These are phyloP conservation scores for Dallia pectoralis DNA, from an alignment of 2,797 vertebrate species.

Conservation along the genomic window DNA sequence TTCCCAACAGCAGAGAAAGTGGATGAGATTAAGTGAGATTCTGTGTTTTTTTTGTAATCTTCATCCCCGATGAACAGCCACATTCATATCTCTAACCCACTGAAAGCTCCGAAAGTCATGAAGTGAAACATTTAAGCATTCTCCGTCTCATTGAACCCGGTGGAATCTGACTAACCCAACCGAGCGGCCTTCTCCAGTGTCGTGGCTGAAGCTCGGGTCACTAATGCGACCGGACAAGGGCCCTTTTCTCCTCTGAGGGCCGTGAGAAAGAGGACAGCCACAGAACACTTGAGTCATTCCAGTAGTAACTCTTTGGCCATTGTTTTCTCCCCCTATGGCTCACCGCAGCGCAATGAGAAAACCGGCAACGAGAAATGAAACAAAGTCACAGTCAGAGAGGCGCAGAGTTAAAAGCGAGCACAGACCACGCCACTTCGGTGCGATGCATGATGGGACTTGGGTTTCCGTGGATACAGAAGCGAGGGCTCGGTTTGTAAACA, in stretches of 20 bases:
- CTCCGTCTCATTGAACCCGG: background rate
- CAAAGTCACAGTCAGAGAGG: background rate
- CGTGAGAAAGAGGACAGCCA: slow-evolving; percentile 50
- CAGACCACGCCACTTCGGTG: background rate
- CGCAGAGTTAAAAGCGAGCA: background rate
- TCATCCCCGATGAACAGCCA: background rate
- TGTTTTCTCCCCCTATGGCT: slow-evolving; percentile 40
- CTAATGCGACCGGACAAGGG: slow-evolving; percentile 65
- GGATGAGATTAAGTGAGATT: no score
- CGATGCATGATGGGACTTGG: slow-evolving; percentile 16
- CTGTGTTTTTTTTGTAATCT: no score
- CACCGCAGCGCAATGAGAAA: background rate
- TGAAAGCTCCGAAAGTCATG: background rate
- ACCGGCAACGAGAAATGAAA: background rate
- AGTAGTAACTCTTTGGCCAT: slow-evolving; percentile 54
- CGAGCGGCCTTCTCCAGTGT: slow-evolving; percentile 8
- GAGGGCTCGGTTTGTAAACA: slow-evolving; percentile 57
- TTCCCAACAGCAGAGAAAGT: no score
- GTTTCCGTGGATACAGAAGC: slow-evolving; percentile 56
- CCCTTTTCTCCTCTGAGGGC: slow-evolving; percentile 59
- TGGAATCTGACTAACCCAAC: background rate
- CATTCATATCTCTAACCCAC: background rate
- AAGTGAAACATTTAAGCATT: background rate
- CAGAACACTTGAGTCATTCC: slow-evolving; percentile 31
- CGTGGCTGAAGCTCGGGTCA: slow-evolving; percentile 48